Evolutionary conservation across 1,140 invertebrate genomes (phyloP), one percentile per base, ranked within the genome.

Genomic region (Nasonia longicornis): DNA sequence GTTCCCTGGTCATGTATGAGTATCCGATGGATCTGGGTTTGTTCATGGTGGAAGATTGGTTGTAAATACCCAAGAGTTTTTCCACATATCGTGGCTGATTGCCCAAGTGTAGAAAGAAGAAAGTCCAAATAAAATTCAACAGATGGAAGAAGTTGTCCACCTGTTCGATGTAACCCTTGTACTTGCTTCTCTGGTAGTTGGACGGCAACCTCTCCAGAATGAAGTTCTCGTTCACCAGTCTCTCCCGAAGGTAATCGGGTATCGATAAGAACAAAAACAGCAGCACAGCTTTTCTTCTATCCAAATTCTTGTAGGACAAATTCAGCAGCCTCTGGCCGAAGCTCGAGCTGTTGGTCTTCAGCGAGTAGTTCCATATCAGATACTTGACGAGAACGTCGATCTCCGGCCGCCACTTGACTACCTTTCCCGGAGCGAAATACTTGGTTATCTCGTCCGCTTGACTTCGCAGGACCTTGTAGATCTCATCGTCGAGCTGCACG

Each of bases 1-100:
- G 82, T 83, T 91, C 90, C 58, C 89, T 86, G 2, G 89, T 89
- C 90, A 91, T 91, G 72, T 90, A 91, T 7, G 90, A 90, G 81
- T 91, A 91, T 0, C 90, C 90, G n/a, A 91, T 91, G 14, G 82
- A 85, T 67, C 90, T 84, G 0, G 88, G 87, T 64, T 85, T 87
- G 20, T 88, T 86, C 4, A 72, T 79, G 7, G 74, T 85, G 2
- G 83, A 83, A 26, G 87, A 87, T 73, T 85, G 85, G 78, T 87
- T 90, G 0, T 83, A 84, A 29, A 91, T 87, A 0, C 85, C 84
- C 7, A 91, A 83, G 26, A 90, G 20, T 80, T 84, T 84, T 75
- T 91, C 90, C 14, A 89, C 80, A 31, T 87, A 73, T 3, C 82
- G 81, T 1, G 90, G 88, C 45, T 91, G 89, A 26, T 83, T 87